Percentiles rank a stretch among this genome's conserved stretches.
These are phyloP conservation scores for Ptilodon capucinus DNA, from an alignment of 2,888 invertebrate species.

Conservation along the genomic window DNA sequence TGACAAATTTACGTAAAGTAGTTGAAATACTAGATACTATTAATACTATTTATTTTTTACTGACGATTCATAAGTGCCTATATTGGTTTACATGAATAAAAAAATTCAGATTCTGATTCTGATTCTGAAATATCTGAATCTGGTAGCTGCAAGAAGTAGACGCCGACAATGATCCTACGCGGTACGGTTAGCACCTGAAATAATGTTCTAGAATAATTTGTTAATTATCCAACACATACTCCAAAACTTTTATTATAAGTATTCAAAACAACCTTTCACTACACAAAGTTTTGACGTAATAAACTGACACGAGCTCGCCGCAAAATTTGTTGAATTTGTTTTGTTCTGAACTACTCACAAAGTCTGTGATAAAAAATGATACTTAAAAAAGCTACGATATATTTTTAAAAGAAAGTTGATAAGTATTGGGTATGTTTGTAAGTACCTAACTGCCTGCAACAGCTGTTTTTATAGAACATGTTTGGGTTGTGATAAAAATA, in stretches of 20 bases:
- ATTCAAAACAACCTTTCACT: conserved; percentile 2
- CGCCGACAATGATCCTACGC: conserved; percentile 4
- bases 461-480: too few relatives aligned
- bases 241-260: conserved; percentile 5
- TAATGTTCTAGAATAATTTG: conserved; percentile 6
- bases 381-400: too few relatives aligned
- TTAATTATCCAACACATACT: conserved; percentile 6
- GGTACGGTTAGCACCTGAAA: conserved; percentile 6
- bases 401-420: too few relatives aligned
- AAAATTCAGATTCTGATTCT: too few relatives aligned
- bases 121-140: too few relatives aligned
- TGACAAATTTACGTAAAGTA: conserved; percentile 41
- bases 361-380: background rate
- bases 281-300: conserved; percentile 3
- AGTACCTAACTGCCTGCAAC: too few relatives aligned
- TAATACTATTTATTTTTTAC: too few relatives aligned
- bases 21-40: conserved; percentile 30
- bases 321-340: background rate
- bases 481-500: too few relatives aligned
- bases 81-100: too few relatives aligned
- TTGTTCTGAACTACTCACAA: background rate
- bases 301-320: background rate
- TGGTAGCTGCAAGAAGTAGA: conserved; percentile 7
- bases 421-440: too few relatives aligned
- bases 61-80: too few relatives aligned